phyloP scores from a whole-genome alignment of 35 echinoderm and acorn worm species.

The Nesometra sesokonis region DNA sequence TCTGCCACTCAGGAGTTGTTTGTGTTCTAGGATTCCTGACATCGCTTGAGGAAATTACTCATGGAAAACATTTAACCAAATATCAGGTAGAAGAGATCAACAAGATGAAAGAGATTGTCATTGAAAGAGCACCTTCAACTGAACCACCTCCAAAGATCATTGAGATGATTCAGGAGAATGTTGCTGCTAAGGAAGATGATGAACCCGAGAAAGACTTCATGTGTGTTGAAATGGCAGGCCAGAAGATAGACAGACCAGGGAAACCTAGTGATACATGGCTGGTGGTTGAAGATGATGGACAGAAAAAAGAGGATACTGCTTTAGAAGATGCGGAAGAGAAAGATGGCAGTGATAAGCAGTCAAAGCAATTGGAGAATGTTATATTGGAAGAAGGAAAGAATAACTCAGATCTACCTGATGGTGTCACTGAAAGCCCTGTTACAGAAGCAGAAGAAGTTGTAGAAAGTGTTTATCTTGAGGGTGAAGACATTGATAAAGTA shows the following conservation, averaged over 20 bases:
- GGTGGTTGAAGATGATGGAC: neutral
- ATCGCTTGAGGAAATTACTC: conserved; percentile 65
- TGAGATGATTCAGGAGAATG: neutral
- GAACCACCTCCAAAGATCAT: neutral
- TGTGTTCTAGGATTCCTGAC: conserved; percentile 79
- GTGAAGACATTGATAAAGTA: conserved; percentile 4
- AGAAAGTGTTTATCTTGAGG: neutral
- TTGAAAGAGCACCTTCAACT: neutral
- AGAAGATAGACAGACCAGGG: neutral
- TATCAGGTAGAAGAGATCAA: conserved; percentile 64
- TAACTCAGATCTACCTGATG: neutral
- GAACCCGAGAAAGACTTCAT: neutral
- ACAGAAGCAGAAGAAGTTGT: neutral
- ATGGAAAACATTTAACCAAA: conserved; percentile 60
- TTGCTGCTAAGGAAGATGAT: neutral
- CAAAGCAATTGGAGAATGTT: neutral
- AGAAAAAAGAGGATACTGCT: conserved; percentile 3
- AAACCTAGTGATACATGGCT: neutral
- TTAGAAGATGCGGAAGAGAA: neutral
- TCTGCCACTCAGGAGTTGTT: conserved; percentile 72
- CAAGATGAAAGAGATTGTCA: neutral
- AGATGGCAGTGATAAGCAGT: neutral
- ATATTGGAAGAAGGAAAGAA: neutral
- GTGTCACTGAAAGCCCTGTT: neutral
- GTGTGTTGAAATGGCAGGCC: neutral